These are phyloP conservation scores for Epinephelus fuscoguttatus DNA, from an alignment of 2,113 vertebrate genomes.

Conservation along the genomic window DNA sequence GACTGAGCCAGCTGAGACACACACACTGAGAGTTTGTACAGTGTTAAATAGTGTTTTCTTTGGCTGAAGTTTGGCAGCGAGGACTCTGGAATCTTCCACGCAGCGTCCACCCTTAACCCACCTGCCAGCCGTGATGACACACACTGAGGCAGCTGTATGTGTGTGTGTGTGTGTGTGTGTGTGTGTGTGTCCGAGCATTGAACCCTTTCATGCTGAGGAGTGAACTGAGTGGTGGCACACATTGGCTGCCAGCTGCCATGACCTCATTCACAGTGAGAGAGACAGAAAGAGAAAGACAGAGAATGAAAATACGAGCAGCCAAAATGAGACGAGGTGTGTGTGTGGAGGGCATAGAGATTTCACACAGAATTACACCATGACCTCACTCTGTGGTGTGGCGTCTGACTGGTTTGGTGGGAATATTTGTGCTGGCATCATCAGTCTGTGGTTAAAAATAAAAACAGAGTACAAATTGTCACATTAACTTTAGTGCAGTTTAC, in stretches of 20 bases:
- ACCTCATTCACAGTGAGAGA: slow-evolving; percentile 64
- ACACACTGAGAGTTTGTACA: slow-evolving; percentile 20
- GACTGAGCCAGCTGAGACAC: slow-evolving; percentile 33
- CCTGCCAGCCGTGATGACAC: slow-evolving; percentile 67
- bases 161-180: neutral
- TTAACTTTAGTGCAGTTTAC: neutral
- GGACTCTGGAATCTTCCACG: slow-evolving; percentile 59
- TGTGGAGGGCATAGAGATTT: slow-evolving; percentile 11
- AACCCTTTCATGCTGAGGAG: slow-evolving; percentile 60
- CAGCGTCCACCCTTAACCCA: slow-evolving; percentile 57
- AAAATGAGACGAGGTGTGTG: slow-evolving; percentile 38
- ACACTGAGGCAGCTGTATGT: slow-evolving; percentile 51
- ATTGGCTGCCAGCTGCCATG: slow-evolving; percentile 69
- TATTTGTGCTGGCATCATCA: slow-evolving; percentile 35
- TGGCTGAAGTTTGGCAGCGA: slow-evolving; percentile 36
- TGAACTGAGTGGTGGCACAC: slow-evolving; percentile 58
- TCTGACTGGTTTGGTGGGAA: neutral
- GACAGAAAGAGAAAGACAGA: slow-evolving; percentile 28
- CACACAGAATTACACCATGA: slow-evolving; percentile 41
- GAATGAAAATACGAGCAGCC: slow-evolving; percentile 38
- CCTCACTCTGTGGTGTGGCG: slow-evolving; percentile 35
- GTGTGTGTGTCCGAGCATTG: slow-evolving; percentile 45
- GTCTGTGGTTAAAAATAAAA: slow-evolving; percentile 12
- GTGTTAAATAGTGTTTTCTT: slow-evolving; percentile 51
- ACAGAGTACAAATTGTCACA: neutral